Base-by-base conservation (phyloP, 2,888 invertebrate species). In the Stenurella melanura region DNA sequence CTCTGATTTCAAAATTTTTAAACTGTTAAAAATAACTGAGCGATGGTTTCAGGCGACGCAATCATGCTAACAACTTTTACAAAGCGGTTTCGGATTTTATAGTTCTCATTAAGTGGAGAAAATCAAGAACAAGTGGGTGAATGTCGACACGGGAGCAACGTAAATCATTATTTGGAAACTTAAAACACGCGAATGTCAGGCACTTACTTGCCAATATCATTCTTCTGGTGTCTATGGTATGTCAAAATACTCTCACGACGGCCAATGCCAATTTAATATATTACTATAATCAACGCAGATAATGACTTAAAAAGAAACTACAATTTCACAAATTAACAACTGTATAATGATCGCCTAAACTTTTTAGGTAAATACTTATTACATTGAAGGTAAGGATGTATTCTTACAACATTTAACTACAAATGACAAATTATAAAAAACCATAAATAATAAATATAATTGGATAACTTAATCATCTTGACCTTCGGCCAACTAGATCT, bases 401-500 rank as follows among this genome's bases (percentile, higher is more conserved):
- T 50, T 50, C 50, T n/a, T 17, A n/a, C 7, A 50, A 50, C 6
- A n/a, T 17, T 12, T 63, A 34, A 34, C 61, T 17, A 17, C 10
- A 34, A 30, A 18, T 9, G 34, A 63, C 34, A 34, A 34, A 9
- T n/a, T 10, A n/a, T n/a, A 61, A 34, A 34, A 26, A 17, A 63
- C 6, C 15, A 63, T 34, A 17, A 63, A 63, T 63, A 17, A n/a
- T 17, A 63, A 30, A 63, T 18, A 10, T 34, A 34, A 34, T 34
- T 61, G 11, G 1, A 26, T 61, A 30, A 61, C n/a, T 5, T 15
- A n/a, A 50, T 61, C 34, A 63, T 63, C 18, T 63, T 18, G 61
- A 63, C 61, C 61, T 63, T 63, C 61, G 30, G n/a, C 30, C 61
- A 61, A 12, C 61, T 34, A 63, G 34, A 63, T 34, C 17, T 34